These are phyloP conservation scores for Palloptera scutellata DNA, from an alignment of 2,888 invertebrate species.

Conservation along the genomic window DNA sequence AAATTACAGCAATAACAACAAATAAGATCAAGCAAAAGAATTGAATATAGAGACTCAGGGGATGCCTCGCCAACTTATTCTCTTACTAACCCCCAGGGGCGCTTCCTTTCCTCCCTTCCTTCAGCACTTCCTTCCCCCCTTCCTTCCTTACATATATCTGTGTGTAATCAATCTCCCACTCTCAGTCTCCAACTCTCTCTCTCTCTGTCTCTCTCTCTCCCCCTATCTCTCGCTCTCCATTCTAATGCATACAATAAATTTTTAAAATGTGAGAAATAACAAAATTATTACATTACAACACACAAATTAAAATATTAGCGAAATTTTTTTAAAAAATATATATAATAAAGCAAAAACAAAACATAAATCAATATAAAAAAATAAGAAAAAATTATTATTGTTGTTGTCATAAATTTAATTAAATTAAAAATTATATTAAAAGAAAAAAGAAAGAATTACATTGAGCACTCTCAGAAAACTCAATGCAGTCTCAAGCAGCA, in stretches of 20 bases:
- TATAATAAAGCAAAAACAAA: constrained; percentile 30
- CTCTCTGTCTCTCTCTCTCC: neutral
- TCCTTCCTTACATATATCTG: too few species aligned
- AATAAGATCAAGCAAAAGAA: too few species aligned
- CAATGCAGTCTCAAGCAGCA: constrained; percentile 11
- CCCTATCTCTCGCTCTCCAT: neutral
- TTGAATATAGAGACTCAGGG: too few species aligned
- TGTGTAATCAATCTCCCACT: too few species aligned
- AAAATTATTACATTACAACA: constrained; percentile 18
- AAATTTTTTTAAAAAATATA: constrained; percentile 49
- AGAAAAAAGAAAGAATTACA: constrained; percentile 16
- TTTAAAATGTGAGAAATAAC: constrained; percentile 1
- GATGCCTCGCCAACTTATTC: too few species aligned
- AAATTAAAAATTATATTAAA: constrained; percentile 28
- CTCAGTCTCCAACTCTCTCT: neutral
- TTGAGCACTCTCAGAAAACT: constrained; percentile 10
- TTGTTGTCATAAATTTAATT: constrained; percentile 47
- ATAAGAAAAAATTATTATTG: constrained; percentile 42
- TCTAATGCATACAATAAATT: constrained; percentile 1
- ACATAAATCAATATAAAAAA: constrained; percentile 32
- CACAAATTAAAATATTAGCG: constrained; percentile 49
- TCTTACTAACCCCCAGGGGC: neutral
- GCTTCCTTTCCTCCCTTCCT: too few species aligned
- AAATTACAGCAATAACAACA: too few species aligned
- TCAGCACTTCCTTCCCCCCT: too few species aligned